Percentiles rank a stretch among this genome's conserved stretches.
These are phyloP conservation scores for Eilema caniola DNA, from an alignment of 2,888 invertebrate species.

Conservation along the genomic window DNA sequence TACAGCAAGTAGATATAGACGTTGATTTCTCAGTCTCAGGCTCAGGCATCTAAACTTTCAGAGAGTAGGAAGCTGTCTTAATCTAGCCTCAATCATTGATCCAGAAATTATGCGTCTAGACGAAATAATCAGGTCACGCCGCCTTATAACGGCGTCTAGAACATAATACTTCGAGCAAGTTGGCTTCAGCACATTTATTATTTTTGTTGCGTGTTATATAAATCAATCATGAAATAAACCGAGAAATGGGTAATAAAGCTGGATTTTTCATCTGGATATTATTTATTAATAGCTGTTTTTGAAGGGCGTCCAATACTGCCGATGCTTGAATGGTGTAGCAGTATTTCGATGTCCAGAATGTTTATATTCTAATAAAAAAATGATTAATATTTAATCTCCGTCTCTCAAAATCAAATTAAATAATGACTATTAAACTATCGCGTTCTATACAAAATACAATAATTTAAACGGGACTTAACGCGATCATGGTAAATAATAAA, in stretches of 20 bases:
- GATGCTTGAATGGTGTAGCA: too few species aligned
- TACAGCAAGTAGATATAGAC: neutral
- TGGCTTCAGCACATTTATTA: conserved; percentile 9
- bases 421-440: too few species aligned
- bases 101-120: conserved; percentile 27
- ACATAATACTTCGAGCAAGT: neutral
- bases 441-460: too few species aligned
- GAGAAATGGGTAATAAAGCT: neutral
- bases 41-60: neutral
- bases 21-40: neutral
- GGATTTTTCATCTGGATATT: neutral
- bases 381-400: too few species aligned
- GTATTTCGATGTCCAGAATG: too few species aligned
- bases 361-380: too few species aligned
- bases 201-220: conserved; percentile 13
- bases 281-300: neutral
- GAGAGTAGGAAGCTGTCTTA: conserved; percentile 17
- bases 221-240: conserved; percentile 10
- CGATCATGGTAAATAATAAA: too few species aligned
- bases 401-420: too few species aligned
- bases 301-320: neutral
- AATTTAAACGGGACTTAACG: too few species aligned
- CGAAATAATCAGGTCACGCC: conserved; percentile 24
- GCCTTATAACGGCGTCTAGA: conserved; percentile 9
- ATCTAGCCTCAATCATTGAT: conserved; percentile 15